Conservation (phyloP, 53 echinoderm and acorn worm species). For the Stichopus horrens region DNA sequence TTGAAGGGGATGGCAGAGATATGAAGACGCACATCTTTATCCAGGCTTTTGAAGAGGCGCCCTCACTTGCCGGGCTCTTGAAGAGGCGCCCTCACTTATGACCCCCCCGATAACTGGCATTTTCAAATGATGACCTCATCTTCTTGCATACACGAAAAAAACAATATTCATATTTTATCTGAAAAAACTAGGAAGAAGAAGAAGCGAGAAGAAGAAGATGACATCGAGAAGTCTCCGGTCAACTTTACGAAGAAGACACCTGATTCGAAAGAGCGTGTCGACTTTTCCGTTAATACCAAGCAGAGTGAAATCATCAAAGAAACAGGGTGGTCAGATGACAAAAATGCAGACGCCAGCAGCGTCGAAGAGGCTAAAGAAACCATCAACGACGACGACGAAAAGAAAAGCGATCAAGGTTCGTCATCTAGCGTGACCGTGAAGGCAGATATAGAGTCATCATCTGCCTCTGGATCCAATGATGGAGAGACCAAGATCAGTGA, state of each 20-base stretch:
- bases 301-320: slow-evolving; percentile 37
- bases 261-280: background rate
- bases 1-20: too few species aligned
- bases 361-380: slow-evolving; percentile 23
- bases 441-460: slow-evolving; percentile 28
- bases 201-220: background rate
- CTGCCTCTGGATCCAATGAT: slow-evolving; percentile 1
- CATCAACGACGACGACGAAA: slow-evolving; percentile 2
- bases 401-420: slow-evolving; percentile 24
- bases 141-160: too few species aligned
- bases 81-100: too few species aligned
- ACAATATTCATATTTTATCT: background rate
- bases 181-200: background rate
- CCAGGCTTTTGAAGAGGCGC: too few species aligned
- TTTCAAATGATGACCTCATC: too few species aligned
- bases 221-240: background rate
- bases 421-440: slow-evolving; percentile 33
- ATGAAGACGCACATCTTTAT: too few species aligned
- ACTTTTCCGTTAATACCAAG: slow-evolving; percentile 35
- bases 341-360: background rate
- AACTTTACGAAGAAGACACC: background rate
- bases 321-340: slow-evolving; percentile 16
- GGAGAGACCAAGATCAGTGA: background rate
- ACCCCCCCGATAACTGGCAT: too few species aligned
- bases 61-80: too few species aligned